Base-by-base conservation (phyloP, 2,888 invertebrate species). In the Drosophila ustulata region DNA sequence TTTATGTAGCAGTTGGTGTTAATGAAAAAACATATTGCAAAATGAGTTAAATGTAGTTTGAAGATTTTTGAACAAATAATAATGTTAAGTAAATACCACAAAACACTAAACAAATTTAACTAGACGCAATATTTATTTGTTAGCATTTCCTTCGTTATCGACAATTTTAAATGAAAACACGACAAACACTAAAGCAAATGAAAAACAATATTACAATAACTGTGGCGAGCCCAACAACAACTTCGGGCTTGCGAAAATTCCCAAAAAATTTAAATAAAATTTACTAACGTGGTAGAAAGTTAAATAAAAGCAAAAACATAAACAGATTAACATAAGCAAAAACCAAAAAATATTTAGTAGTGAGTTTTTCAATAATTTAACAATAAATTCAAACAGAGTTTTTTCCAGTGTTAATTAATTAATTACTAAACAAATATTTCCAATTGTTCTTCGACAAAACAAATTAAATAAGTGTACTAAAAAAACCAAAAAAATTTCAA, bases 141-240 rank as follows among this genome's bases (percentile, higher is more conserved):
- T 80, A 77, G 71, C 63, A 82, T 67, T 65, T 79, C 61, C 67
- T 67, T 88, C 52, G 66, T 88, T 82, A 67, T 43, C 37, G 7
- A 47, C 23, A 58, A 50, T 62, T 62, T 73, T 37, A 58, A 47
- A 57, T 57, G 62, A 72, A 61, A 66, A 66, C 58, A 56, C 53
- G 58, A 67, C 62, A 69, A 69, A 71, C 56, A 74, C 71, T 70
- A 68, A 82, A 84, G 71, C 75, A 81, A 87, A 76, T 66, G 59
- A 80, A 85, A 71, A 84, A 55, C 88, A 88, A 90, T 90, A 90
- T 90, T 91, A 90, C 90, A 90, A 90, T 91, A 90, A 90, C 90
- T 91, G 90, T 91, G 91, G 90, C 80, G 50, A 74, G 90, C 79
- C 81, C 62, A 75, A 66, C 63, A 84, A 68, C 70, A 80, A 56